A percentile compares a stretch with the other conserved stretches of the same genome.
Evolutionary conservation across 2,797 vertebrate species (phyloP).

Genomic region (Oreochromis mossambicus): DNA sequence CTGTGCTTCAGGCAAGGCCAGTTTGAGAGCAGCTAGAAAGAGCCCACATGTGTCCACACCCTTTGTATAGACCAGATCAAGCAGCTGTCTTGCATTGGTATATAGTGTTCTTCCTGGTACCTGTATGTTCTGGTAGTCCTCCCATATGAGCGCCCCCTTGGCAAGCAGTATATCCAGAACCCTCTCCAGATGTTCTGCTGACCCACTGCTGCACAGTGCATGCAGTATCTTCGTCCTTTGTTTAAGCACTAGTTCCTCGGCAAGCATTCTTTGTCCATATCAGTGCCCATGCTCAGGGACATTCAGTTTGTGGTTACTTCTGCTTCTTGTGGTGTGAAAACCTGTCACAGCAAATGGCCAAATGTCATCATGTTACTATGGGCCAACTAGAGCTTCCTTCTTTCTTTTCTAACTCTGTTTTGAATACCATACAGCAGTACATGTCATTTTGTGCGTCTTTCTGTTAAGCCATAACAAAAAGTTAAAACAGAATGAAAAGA

Average conservation of each 20-base stretch:
- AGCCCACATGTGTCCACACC: conserved; percentile 69
- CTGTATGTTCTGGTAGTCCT: conserved; percentile 79
- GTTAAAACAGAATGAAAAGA: not conserved
- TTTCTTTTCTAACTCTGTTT: not conserved
- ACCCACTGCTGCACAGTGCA: conserved; percentile 74
- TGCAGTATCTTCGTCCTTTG: conserved; percentile 76
- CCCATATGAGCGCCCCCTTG: conserved; percentile 77
- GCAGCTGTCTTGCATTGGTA: conserved; percentile 70
- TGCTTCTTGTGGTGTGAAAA: not conserved
- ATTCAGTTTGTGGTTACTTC: not conserved
- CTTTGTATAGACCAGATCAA: conserved; percentile 78
- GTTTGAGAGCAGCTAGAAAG: conserved; percentile 66
- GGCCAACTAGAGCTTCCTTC: not conserved
- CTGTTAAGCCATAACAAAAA: not conserved
- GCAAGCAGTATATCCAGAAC: conserved; percentile 81
- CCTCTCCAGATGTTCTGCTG: conserved; percentile 77
- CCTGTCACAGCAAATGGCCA: not conserved
- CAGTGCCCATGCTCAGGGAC: conserved; percentile 3
- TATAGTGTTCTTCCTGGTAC: conserved; percentile 65
- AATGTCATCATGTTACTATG: not conserved
- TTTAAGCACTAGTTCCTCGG: conserved; percentile 71
- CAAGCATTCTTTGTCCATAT: conserved; percentile 62
- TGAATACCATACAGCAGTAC: not conserved
- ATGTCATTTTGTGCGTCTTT: not conserved
- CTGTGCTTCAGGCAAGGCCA: conserved; percentile 64